Conservation (phyloP, 2,888 invertebrate genomes). For the Torymus auratus region DNA sequence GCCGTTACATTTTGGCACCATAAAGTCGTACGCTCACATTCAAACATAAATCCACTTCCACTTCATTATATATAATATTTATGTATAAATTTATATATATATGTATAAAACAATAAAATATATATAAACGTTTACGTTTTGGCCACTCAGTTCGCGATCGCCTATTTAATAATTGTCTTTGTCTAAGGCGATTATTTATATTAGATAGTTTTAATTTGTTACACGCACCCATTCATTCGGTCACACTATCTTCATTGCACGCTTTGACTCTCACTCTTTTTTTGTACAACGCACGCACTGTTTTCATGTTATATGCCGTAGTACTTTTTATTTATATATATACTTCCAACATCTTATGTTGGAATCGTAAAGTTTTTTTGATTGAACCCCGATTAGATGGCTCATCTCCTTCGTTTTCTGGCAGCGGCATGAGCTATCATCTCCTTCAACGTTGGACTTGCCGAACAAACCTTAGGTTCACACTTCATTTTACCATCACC, state of each 20-base stretch:
- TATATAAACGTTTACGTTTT: slow-evolving; percentile 76
- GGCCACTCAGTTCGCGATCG: slow-evolving; percentile 75
- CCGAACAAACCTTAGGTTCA: slow-evolving; percentile 92
- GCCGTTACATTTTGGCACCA: slow-evolving; percentile 71
- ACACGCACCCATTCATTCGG: slow-evolving; percentile 61
- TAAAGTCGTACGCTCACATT: slow-evolving; percentile 46
- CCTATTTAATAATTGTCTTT: slow-evolving; percentile 74
- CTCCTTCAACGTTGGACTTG: slow-evolving; percentile 92
- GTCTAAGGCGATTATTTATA: slow-evolving; percentile 67
- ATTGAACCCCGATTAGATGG: slow-evolving; percentile 60
- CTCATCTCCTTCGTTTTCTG: slow-evolving; percentile 85
- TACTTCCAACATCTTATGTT: slow-evolving; percentile 44
- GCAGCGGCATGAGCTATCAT: slow-evolving; percentile 91
- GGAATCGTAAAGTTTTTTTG: slow-evolving; percentile 56
- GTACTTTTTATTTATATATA: slow-evolving; percentile 41
- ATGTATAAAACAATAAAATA: slow-evolving; percentile 72
- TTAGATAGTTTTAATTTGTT: slow-evolving; percentile 70
- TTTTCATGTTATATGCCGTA: slow-evolving; percentile 54
- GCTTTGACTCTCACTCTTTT: slow-evolving; percentile 60
- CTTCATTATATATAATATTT: slow-evolving; percentile 54
- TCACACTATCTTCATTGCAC: slow-evolving; percentile 72
- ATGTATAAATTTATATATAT: slow-evolving; percentile 64
- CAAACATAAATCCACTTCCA: slow-evolving; percentile 47
- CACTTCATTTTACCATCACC: slow-evolving; percentile 96
- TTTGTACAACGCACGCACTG: slow-evolving; percentile 60